A percentile compares a stretch with the other conserved stretches of the same genome.
Evolutionary conservation across 2,797 vertebrate genomes (phyloP).

Genomic region (Stomatorhinus walkeri): DNA sequence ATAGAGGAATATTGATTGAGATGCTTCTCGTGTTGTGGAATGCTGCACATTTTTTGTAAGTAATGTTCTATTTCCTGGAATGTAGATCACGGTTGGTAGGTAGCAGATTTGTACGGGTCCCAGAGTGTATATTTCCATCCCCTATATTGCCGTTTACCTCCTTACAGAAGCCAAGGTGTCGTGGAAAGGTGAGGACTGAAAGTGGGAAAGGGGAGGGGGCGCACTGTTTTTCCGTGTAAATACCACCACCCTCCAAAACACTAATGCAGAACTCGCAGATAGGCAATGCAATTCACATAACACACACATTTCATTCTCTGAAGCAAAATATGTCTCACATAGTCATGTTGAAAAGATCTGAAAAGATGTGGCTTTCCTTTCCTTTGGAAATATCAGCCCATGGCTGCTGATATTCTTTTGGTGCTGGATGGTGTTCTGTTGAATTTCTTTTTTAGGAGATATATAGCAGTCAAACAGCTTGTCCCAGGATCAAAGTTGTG

Average conservation of each 20-base stretch:
- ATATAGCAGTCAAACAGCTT: background rate
- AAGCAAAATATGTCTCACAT: background rate
- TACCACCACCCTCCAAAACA: background rate
- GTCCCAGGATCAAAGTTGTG: background rate
- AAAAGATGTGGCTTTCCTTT: background rate
- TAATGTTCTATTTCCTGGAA: background rate
- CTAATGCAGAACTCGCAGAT: background rate
- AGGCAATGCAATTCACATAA: background rate
- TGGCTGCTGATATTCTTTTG: background rate
- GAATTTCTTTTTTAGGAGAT: background rate
- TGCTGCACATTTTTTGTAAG: background rate
- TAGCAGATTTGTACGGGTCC: background rate
- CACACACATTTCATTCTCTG: background rate
- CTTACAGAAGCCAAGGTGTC: background rate
- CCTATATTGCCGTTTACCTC: background rate
- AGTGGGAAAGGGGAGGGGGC: background rate
- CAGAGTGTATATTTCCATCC: background rate
- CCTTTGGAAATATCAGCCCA: background rate
- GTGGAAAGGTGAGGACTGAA: background rate
- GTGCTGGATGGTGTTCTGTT: background rate
- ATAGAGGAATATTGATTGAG: background rate
- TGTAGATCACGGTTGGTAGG: background rate
- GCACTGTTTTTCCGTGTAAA: background rate
- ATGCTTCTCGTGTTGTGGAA: background rate
- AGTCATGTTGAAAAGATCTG: background rate